These are phyloP conservation scores for Phaethornis superciliosus DNA, from an alignment of 2,113 vertebrate species.

Conservation along the genomic window DNA sequence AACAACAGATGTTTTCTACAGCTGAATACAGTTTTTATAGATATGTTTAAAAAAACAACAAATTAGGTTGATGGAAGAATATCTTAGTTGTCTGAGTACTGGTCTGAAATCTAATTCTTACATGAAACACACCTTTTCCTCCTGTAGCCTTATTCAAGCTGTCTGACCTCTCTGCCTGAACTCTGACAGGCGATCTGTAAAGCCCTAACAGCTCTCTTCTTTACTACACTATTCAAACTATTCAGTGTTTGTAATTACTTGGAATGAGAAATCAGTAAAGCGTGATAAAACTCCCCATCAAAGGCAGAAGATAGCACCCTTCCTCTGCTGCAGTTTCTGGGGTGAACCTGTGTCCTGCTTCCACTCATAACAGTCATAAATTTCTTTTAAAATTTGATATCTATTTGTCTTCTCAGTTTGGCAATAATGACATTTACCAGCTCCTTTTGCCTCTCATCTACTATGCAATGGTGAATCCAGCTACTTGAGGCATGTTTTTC, in stretches of 20 bases:
- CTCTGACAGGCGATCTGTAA: not conserved
- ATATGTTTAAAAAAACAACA: not conserved
- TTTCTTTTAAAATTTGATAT: not conserved
- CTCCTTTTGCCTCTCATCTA: not conserved
- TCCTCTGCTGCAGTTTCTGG: not conserved
- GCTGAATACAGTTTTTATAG: not conserved
- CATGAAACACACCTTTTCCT: not conserved
- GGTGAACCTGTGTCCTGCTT: not conserved
- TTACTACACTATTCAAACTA: not conserved
- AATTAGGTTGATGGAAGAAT: not conserved
- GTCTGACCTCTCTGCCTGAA: not conserved
- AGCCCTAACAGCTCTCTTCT: not conserved
- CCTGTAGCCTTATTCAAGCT: not conserved
- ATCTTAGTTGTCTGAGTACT: not conserved
- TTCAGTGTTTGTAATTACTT: not conserved
- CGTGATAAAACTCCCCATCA: not conserved
- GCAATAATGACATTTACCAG: not conserved
- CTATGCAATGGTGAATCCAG: not conserved
- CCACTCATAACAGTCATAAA: not conserved
- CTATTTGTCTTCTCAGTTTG: not conserved
- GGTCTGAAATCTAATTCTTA: not conserved
- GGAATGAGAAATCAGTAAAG: not conserved
- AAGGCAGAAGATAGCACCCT: not conserved
- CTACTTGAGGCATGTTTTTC: not conserved
- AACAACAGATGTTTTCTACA: not conserved